Evolutionary conservation across 2,888 invertebrate genomes (phyloP).

Genomic region (Panopea generosa): DNA sequence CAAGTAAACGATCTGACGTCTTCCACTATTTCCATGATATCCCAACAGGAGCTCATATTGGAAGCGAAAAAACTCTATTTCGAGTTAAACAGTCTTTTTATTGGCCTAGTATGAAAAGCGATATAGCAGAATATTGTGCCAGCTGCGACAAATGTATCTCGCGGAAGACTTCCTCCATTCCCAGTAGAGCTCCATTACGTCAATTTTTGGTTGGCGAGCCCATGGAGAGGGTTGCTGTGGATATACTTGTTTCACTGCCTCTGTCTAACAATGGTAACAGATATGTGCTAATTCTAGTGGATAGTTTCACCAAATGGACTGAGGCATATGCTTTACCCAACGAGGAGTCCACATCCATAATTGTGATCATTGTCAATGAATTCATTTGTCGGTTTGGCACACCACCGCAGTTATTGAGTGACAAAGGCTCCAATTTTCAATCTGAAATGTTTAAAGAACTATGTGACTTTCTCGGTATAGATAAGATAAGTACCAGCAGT

Average conservation of each 20-base stretch:
- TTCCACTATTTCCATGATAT: constrained; percentile 44
- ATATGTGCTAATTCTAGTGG: constrained; percentile 46
- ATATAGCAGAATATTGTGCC: constrained; percentile 13
- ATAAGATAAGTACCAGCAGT: constrained; percentile 41
- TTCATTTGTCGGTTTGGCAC: constrained; percentile 33
- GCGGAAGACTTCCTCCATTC: constrained; percentile 6
- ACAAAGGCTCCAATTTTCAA: constrained; percentile 45
- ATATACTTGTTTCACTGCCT: constrained; percentile 40
- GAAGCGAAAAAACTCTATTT: constrained; percentile 34
- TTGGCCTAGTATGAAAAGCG: constrained; percentile 29
- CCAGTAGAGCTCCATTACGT: constrained; percentile 37
- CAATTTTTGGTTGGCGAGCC: constrained; percentile 24
- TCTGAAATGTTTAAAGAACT: constrained; percentile 38
- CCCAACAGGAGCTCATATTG: constrained; percentile 60
- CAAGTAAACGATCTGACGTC: constrained; percentile 7
- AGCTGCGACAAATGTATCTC: constrained; percentile 29
- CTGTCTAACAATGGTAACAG: constrained; percentile 23
- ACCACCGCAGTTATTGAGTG: constrained; percentile 41
- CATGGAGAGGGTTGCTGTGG: constrained; percentile 41
- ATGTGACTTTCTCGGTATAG: constrained; percentile 42
- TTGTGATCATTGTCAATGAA: constrained; percentile 25
- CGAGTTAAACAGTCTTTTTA: constrained; percentile 32
- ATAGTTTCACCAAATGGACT: too few relatives aligned
- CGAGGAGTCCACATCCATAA: constrained; percentile 28
- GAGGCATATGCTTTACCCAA: too few relatives aligned